Evolutionary conservation across 1,140 invertebrate species (phyloP).

Genomic region (Hylaeus volcanicus): DNA sequence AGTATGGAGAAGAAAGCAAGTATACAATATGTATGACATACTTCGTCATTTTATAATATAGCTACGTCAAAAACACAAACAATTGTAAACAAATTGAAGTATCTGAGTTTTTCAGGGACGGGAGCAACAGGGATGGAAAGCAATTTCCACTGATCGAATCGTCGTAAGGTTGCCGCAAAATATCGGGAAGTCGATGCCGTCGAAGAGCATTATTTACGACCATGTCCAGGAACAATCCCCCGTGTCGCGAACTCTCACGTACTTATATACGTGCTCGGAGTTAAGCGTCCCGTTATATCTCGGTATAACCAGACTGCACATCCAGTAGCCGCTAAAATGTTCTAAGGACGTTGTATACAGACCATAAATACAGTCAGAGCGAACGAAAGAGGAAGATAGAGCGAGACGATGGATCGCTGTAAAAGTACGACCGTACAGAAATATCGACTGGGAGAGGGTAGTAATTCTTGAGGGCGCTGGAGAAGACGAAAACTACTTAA

Average conservation of each 20-base stretch:
- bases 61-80: too few relatives aligned
- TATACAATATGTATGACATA: too few relatives aligned
- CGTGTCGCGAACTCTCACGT: conserved; percentile 57
- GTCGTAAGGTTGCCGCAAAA: neutral
- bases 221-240: conserved; percentile 57
- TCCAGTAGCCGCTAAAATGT: conserved; percentile 31
- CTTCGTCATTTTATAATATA: too few relatives aligned
- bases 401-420: neutral
- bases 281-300: conserved; percentile 53
- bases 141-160: neutral
- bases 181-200: conserved; percentile 4
- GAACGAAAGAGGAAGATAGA: too few relatives aligned
- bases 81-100: too few relatives aligned
- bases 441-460: neutral
- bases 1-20: too few relatives aligned
- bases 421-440: neutral
- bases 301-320: conserved; percentile 49
- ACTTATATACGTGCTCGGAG: conserved; percentile 30
- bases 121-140: neutral
- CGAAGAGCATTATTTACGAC: conserved; percentile 56
- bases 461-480: too few relatives aligned
- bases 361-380: conserved; percentile 10
- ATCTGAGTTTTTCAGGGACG: neutral
- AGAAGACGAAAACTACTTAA: neutral
- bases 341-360: conserved; percentile 46